phyloP scores from a whole-genome alignment of 2,888 invertebrate species.

The Seira sanloemensis region DNA sequence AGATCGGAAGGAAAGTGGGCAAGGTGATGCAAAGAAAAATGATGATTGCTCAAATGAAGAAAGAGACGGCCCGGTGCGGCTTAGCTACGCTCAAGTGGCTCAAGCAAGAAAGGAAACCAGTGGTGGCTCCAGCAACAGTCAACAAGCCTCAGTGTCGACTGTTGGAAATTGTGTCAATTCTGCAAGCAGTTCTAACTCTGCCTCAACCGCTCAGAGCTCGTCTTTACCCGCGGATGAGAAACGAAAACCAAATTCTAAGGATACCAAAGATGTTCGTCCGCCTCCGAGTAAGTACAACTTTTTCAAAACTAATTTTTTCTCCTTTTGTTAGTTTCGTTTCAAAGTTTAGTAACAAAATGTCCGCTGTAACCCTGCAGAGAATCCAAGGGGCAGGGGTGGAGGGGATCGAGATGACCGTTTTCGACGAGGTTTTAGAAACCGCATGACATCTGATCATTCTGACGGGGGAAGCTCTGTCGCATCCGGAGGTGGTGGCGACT shows the following conservation, averaged over 20 bases:
- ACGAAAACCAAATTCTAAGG: constrained; percentile 64
- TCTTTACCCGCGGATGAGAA: constrained; percentile 61
- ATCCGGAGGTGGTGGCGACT: constrained; percentile 38
- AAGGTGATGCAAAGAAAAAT: constrained; percentile 66
- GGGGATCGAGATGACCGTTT: constrained; percentile 63
- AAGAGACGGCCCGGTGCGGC: constrained; percentile 74
- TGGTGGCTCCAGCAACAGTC: constrained; percentile 25
- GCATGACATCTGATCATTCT: constrained; percentile 67
- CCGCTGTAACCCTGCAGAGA: too few species aligned
- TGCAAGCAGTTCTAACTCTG: constrained; percentile 24
- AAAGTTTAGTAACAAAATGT: too few species aligned
- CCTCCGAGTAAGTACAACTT: constrained; percentile 65
- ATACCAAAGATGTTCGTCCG: constrained; percentile 69
- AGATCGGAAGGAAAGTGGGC: constrained; percentile 60
- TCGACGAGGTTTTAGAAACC: constrained; percentile 56
- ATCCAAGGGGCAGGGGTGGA: constrained; percentile 60
- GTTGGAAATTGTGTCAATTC: constrained; percentile 29
- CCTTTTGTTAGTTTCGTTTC: too few species aligned
- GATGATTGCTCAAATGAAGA: constrained; percentile 74
- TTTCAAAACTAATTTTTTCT: too few species aligned
- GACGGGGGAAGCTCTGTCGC: constrained; percentile 48
- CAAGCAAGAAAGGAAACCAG: constrained; percentile 75
- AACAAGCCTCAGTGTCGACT: constrained; percentile 6
- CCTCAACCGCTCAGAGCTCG: constrained; percentile 25
- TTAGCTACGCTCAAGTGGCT: constrained; percentile 83